Conservation (phyloP, 2,888 invertebrate species). For the Dryadula phaetusa region DNA sequence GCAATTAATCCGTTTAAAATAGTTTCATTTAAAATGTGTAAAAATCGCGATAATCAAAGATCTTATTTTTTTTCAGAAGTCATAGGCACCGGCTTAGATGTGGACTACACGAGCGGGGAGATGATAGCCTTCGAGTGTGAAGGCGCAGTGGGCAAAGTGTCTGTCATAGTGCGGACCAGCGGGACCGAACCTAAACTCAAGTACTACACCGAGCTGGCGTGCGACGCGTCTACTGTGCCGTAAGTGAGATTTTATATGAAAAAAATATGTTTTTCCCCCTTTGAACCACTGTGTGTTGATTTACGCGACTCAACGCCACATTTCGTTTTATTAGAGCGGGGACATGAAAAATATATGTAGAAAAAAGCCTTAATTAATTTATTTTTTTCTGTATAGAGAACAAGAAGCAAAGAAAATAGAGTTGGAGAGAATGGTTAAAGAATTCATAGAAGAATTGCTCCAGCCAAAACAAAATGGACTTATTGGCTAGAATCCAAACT, state of each 20-base stretch:
- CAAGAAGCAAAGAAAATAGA: slow-evolving; percentile 85
- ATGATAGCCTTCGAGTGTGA: slow-evolving; percentile 98
- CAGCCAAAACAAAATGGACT: slow-evolving; percentile 89
- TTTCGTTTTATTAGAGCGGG: too few relatives aligned
- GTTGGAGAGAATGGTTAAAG: slow-evolving; percentile 89
- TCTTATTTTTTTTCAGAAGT: too few relatives aligned
- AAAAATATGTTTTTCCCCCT: too few relatives aligned
- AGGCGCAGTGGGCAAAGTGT: slow-evolving; percentile 85
- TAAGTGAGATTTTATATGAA: slow-evolving; percentile 43
- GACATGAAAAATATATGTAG: too few relatives aligned
- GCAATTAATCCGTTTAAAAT: too few relatives aligned
- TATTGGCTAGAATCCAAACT: slow-evolving; percentile 50
- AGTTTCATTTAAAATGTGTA: too few relatives aligned
- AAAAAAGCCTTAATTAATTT: too few relatives aligned
- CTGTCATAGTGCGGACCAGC: slow-evolving; percentile 95
- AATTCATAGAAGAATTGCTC: slow-evolving; percentile 91
- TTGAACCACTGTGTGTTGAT: too few relatives aligned
- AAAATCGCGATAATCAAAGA: too few relatives aligned
- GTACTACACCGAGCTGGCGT: slow-evolving; percentile 97
- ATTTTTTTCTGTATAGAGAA: slow-evolving; percentile 84
- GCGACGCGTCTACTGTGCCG: slow-evolving; percentile 61
- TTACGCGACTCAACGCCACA: too few relatives aligned
- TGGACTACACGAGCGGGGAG: slow-evolving; percentile 85
- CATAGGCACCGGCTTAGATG: slow-evolving; percentile 74
- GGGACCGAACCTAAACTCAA: slow-evolving; percentile 99